These are phyloP conservation scores for Willisornis vidua DNA, from an alignment of 2,113 vertebrate species.

Conservation along the genomic window DNA sequence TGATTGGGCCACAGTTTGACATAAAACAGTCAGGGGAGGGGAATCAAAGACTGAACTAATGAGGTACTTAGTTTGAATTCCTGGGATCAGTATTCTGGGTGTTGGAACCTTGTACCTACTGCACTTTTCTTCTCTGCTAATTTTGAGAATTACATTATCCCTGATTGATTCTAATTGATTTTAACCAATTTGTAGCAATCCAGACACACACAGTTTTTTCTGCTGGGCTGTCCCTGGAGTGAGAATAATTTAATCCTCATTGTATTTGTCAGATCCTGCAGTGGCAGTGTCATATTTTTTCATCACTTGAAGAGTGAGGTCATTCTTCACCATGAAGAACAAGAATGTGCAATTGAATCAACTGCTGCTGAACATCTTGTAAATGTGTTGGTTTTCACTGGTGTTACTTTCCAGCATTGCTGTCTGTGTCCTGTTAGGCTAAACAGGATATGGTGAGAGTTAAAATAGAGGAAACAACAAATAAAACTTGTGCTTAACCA, in stretches of 20 bases:
- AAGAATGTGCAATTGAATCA: not conserved
- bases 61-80: not conserved
- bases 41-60: not conserved
- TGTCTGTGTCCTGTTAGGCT: not conserved
- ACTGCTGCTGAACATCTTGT: not conserved
- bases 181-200: slow-evolving; percentile 53
- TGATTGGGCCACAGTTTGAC: not conserved
- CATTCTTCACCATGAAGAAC: slow-evolving; percentile 22
- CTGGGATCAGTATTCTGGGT: not conserved
- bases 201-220: slow-evolving; percentile 6
- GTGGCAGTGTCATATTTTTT: slow-evolving; percentile 39
- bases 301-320: slow-evolving; percentile 8
- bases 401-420: not conserved
- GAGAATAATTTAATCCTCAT: slow-evolving; percentile 67
- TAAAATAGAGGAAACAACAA: not conserved
- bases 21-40: not conserved
- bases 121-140: not conserved
- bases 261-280: slow-evolving; percentile 16
- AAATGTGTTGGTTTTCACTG: not conserved
- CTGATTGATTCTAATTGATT: slow-evolving; percentile 72
- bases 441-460: not conserved
- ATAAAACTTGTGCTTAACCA: not conserved
- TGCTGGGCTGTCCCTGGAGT: slow-evolving; percentile 21
- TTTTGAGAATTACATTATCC: slow-evolving; percentile 37
- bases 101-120: not conserved